Conservation (phyloP, 2,113 vertebrate species). For the Sebastes schlegelii region DNA sequence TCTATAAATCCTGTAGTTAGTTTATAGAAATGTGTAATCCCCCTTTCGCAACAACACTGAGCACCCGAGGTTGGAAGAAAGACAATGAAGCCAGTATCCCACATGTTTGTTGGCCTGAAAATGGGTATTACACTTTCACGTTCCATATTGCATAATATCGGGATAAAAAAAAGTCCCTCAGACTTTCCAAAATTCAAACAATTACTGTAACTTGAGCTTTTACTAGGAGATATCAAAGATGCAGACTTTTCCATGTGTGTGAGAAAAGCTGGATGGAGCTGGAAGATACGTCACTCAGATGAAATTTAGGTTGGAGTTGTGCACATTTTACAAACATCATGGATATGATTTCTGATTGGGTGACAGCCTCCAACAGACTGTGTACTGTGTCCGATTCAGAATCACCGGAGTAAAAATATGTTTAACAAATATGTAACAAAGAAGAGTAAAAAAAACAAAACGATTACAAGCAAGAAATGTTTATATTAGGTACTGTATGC, state of each 20-base stretch:
- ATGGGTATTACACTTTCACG: not conserved
- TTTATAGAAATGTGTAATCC: not conserved
- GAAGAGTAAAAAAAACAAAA: no score
- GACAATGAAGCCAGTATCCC: not conserved
- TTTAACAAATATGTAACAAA: no score
- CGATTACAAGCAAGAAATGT: not conserved
- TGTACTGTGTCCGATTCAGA: no score
- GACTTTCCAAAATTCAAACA: not conserved
- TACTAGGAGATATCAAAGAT: not conserved
- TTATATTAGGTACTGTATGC: not conserved
- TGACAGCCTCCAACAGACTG: no score
- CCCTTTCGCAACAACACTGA: not conserved
- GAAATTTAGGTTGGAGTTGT: not conserved
- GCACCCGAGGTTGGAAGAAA: not conserved
- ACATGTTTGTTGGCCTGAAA: not conserved
- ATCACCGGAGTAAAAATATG: no score
- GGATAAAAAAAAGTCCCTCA: not conserved
- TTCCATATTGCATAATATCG: not conserved
- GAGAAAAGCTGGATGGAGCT: not conserved
- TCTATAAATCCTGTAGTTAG: not conserved
- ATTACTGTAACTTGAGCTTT: not conserved
- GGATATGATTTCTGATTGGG: conserved; percentile 8
- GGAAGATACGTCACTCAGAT: not conserved
- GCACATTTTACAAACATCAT: not conserved
- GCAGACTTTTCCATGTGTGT: not conserved